These are phyloP conservation scores for Sebastes nivosus DNA, from an alignment of 2,797 vertebrate genomes.

Conservation along the genomic window DNA sequence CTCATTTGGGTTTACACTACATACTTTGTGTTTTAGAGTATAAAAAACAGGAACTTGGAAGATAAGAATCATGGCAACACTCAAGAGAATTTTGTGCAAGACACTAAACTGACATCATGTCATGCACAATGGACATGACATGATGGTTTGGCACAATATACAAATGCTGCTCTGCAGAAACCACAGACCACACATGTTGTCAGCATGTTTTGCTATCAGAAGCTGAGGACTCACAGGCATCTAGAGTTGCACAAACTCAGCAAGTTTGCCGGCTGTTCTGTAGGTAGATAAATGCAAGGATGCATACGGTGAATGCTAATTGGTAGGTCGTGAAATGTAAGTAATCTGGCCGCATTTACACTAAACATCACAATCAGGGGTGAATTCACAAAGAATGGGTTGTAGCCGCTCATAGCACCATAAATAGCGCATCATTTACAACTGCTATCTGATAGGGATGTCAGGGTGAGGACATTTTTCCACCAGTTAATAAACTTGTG, in stretches of 20 bases:
- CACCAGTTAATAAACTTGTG: too few species aligned
- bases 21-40: background rate
- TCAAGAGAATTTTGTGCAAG: background rate
- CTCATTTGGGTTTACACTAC: background rate
- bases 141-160: slow-evolving; percentile 2
- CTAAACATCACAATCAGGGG: background rate
- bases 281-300: background rate
- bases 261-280: slow-evolving; percentile 16
- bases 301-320: background rate
- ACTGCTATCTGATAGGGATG: too few species aligned
- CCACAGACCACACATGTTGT: slow-evolving; percentile 5
- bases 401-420: background rate
- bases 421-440: too few species aligned
- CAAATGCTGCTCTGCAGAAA: slow-evolving; percentile 18
- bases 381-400: background rate
- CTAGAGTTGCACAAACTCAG: slow-evolving; percentile 28
- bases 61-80: background rate
- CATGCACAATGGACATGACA: background rate
- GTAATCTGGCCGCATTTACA: background rate
- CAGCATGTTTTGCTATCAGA: slow-evolving; percentile 5
- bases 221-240: slow-evolving; percentile 2
- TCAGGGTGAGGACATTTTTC: accelerated
- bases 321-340: background rate
- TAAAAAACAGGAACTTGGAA: background rate
- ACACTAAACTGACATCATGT: background rate